These are phyloP conservation scores for Pterocles gutturalis DNA, from an alignment of 2,113 vertebrate genomes.

Conservation along the genomic window DNA sequence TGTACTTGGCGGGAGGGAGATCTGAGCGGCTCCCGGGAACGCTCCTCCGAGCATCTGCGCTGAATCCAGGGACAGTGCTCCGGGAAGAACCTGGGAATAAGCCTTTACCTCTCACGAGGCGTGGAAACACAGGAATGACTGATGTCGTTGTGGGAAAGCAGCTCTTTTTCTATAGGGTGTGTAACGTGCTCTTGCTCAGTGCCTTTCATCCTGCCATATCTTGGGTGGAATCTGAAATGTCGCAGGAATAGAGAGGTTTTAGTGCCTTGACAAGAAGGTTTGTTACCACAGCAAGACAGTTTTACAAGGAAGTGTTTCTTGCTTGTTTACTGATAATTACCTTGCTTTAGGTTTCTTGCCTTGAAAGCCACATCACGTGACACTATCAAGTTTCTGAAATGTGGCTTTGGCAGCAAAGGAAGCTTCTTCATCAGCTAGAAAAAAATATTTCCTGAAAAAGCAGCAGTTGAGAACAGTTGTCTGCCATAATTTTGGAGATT, in stretches of 20 bases:
- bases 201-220: accelerated
- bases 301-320: background rate
- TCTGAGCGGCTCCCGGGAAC: accelerated
- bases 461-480: background rate
- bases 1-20: no score
- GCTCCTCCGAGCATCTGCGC: accelerated
- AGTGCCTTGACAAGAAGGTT: background rate
- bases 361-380: background rate
- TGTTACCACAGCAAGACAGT: background rate
- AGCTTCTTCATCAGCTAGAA: background rate
- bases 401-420: background rate
- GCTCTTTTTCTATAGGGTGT: accelerated
- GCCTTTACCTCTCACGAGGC: background rate
- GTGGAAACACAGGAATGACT: background rate
- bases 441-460: background rate
- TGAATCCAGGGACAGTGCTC: accelerated
- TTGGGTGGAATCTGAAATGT: background rate
- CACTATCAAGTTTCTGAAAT: background rate
- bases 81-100: background rate
- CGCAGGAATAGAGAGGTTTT: background rate
- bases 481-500: background rate
- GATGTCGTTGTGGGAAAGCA: background rate
- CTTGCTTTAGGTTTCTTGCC: background rate
- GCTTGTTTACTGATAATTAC: background rate
- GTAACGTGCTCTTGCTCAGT: accelerated